Evolutionary conservation across 1,140 invertebrate species (phyloP).

Genomic region (Drosophila ogumai): DNA sequence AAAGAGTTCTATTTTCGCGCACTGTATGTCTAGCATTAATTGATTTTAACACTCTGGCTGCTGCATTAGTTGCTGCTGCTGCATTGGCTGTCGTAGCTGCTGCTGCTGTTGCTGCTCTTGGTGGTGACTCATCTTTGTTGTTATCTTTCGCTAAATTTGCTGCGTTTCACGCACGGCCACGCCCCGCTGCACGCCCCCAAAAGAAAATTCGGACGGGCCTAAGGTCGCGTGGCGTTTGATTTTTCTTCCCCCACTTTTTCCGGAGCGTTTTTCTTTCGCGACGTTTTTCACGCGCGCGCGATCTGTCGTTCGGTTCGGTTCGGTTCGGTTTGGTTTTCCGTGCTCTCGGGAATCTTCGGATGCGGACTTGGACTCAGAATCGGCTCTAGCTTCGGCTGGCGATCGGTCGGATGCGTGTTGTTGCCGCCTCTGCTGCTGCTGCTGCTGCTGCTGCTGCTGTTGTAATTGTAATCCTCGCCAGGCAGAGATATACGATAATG

Average conservation of each 20-base stretch:
- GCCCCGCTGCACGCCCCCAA: slow-evolving; percentile 60
- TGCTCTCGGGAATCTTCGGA: slow-evolving; percentile 50
- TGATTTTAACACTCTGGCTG: slow-evolving; percentile 61
- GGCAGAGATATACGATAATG: slow-evolving; percentile 73
- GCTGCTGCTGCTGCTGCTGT: slow-evolving; percentile 31
- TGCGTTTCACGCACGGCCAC: slow-evolving; percentile 72
- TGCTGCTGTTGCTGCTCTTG: slow-evolving; percentile 54
- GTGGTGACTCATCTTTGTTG: slow-evolving; percentile 74
- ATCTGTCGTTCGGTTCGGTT: slow-evolving; percentile 48
- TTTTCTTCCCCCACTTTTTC: slow-evolving; percentile 36
- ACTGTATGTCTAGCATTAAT: slow-evolving; percentile 72
- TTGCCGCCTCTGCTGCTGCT: slow-evolving; percentile 22
- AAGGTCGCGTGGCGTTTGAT: slow-evolving; percentile 77
- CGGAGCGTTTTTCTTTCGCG: slow-evolving; percentile 57
- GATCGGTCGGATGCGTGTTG: slow-evolving; percentile 50
- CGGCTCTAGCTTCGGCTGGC: slow-evolving; percentile 32
- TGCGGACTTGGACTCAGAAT: slow-evolving; percentile 11
- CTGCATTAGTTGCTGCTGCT: slow-evolving; percentile 45
- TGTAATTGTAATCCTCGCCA: slow-evolving; percentile 80
- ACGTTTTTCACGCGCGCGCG: slow-evolving; percentile 75
- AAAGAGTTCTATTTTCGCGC: slow-evolving; percentile 38
- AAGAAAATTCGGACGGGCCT: slow-evolving; percentile 52
- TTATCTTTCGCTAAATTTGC: slow-evolving; percentile 55
- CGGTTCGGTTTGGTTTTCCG: slow-evolving; percentile 50
- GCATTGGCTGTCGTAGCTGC: slow-evolving; percentile 33